Evolutionary conservation across 2,797 vertebrate genomes (phyloP).

Genomic region (Avahi laniger): DNA sequence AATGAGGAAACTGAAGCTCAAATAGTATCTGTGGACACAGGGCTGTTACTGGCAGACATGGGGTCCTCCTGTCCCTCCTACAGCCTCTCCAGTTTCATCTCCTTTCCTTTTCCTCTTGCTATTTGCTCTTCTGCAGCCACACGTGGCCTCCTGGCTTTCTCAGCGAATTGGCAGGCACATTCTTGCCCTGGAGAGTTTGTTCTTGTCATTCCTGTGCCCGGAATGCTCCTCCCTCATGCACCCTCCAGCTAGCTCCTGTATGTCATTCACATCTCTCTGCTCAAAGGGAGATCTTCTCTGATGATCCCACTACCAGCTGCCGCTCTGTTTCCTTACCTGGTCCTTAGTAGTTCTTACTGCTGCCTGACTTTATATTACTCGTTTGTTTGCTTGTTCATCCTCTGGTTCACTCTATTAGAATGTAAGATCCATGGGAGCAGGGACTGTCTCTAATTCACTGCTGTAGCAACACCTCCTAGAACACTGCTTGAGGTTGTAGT

Average conservation of each 20-base stretch:
- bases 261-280: neutral
- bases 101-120: neutral
- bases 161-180: neutral
- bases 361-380: neutral
- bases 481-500: neutral
- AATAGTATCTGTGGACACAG: neutral
- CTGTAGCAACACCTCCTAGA: neutral
- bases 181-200: neutral
- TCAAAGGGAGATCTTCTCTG: neutral
- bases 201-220: neutral
- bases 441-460: neutral
- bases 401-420: neutral
- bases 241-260: neutral
- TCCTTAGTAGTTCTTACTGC: neutral
- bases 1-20: neutral
- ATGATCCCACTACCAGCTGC: neutral
- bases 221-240: neutral
- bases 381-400: neutral
- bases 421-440: neutral
- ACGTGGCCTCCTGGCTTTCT: neutral
- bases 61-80: neutral
- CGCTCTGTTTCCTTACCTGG: neutral
- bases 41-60: neutral
- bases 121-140: neutral
- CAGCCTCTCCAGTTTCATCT: neutral